A percentile compares a stretch with the other conserved stretches of the same genome.
Conservation (phyloP, 2,797 vertebrate species). For the Notolepis coatsorum region DNA sequence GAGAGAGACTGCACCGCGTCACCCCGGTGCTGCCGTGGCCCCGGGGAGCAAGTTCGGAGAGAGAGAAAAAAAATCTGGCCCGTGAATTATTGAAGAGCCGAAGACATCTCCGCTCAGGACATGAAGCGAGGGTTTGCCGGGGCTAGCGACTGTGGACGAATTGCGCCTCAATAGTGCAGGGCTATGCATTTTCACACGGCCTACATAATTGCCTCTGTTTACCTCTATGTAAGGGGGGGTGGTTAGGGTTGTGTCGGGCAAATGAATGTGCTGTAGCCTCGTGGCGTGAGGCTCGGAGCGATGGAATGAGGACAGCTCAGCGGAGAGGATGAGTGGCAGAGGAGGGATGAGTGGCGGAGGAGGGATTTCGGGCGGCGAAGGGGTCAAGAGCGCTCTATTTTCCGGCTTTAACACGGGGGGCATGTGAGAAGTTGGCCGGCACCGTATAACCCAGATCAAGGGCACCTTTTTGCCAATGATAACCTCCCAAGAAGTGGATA, state of each 20-base stretch:
- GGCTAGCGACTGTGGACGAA: constrained; percentile 29
- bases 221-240: constrained; percentile 9
- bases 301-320: constrained; percentile 65
- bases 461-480: constrained; percentile 64
- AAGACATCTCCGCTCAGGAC: constrained; percentile 37
- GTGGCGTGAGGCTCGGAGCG: constrained; percentile 59
- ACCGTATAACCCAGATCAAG: constrained; percentile 70
- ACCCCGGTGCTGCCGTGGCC: constrained; percentile 13
- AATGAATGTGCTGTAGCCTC: constrained; percentile 51
- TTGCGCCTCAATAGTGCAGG: constrained; percentile 26
- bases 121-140: constrained; percentile 39
- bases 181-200: constrained; percentile 36
- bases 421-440: constrained; percentile 58
- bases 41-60: constrained; percentile 27
- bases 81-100: constrained; percentile 57
- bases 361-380: constrained; percentile 71
- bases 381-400: constrained; percentile 81
- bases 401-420: constrained; percentile 69
- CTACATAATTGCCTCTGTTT: constrained; percentile 34
- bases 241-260: constrained; percentile 27
- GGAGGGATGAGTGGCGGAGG: too few species aligned
- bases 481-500: constrained; percentile 69
- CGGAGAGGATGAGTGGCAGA: constrained; percentile 57
- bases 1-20: background rate
- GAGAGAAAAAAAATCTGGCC: constrained; percentile 49